Evolutionary conservation across 2,888 invertebrate genomes (phyloP).

Genomic region (Drosophila macrospina): DNA sequence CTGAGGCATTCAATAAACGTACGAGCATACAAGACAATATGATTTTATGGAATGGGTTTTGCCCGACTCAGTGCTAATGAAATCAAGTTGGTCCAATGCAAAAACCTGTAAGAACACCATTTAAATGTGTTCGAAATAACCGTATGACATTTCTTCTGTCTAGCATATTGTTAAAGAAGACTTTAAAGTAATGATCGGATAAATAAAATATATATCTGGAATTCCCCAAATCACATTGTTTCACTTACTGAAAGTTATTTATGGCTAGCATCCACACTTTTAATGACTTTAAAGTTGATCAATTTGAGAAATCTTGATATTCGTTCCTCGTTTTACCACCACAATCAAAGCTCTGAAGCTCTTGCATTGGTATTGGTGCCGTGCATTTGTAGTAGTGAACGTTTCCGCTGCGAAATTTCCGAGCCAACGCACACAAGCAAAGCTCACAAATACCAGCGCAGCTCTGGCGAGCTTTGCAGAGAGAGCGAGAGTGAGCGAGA

Average conservation of each 20-base stretch:
- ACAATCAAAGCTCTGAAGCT: slow-evolving; percentile 26
- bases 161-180: slow-evolving; percentile 12
- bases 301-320: slow-evolving; percentile 45
- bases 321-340: slow-evolving; percentile 37
- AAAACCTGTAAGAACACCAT: slow-evolving; percentile 28
- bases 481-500: slow-evolving; percentile 23
- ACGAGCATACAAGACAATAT: slow-evolving; percentile 11
- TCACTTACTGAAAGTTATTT: slow-evolving; percentile 34
- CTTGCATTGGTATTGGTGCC: slow-evolving; percentile 44
- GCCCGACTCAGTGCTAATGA: slow-evolving; percentile 23
- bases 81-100: slow-evolving; percentile 49
- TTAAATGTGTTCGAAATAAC: slow-evolving; percentile 28
- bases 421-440: slow-evolving; percentile 50
- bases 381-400: slow-evolving; percentile 51
- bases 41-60: slow-evolving; percentile 41
- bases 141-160: slow-evolving; percentile 39
- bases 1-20: too few relatives aligned
- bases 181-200: slow-evolving; percentile 26
- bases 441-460: slow-evolving; percentile 43
- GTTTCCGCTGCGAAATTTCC: slow-evolving; percentile 68
- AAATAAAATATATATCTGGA: slow-evolving; percentile 47
- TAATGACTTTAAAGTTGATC: slow-evolving; percentile 40
- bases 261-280: slow-evolving; percentile 22
- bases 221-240: slow-evolving; percentile 55
- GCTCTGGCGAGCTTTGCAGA: slow-evolving; percentile 33